phyloP scores from a whole-genome alignment of 1,140 invertebrate species.

The Vanessa atalanta region DNA sequence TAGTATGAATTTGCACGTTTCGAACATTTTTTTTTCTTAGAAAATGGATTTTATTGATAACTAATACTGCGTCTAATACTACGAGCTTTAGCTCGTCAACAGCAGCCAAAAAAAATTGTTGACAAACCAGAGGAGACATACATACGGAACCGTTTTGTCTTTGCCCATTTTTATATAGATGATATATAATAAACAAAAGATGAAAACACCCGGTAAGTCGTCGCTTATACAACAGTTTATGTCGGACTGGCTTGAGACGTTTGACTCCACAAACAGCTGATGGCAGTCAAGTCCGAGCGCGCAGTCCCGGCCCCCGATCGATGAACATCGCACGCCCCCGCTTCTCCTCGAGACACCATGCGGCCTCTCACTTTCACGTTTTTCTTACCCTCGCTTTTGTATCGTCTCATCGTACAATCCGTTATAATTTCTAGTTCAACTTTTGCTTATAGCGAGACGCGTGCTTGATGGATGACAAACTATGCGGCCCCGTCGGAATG shows the following conservation, averaged over 20 bases:
- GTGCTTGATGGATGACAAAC: slow-evolving; percentile 48
- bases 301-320: slow-evolving; percentile 56
- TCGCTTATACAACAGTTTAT: neutral
- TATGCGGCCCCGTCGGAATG: slow-evolving; percentile 28
- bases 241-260: slow-evolving; percentile 24
- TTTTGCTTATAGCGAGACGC: slow-evolving; percentile 39
- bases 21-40: too few species aligned
- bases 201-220: neutral
- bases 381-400: slow-evolving; percentile 59
- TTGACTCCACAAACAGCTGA: slow-evolving; percentile 61
- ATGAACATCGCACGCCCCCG: slow-evolving; percentile 50
- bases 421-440: slow-evolving; percentile 46
- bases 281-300: slow-evolving; percentile 48
- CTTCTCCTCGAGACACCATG: slow-evolving; percentile 56
- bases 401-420: slow-evolving; percentile 34
- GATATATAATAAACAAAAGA: too few species aligned
- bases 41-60: too few species aligned
- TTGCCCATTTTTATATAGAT: too few species aligned
- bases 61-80: too few species aligned
- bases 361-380: slow-evolving; percentile 66
- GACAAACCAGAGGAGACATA: too few species aligned
- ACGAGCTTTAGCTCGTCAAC: too few species aligned
- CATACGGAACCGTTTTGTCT: too few species aligned
- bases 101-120: too few species aligned
- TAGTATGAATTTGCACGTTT: too few species aligned